These are phyloP conservation scores for Taxidea taxus DNA, from an alignment of 2,113 vertebrate species.

Conservation along the genomic window DNA sequence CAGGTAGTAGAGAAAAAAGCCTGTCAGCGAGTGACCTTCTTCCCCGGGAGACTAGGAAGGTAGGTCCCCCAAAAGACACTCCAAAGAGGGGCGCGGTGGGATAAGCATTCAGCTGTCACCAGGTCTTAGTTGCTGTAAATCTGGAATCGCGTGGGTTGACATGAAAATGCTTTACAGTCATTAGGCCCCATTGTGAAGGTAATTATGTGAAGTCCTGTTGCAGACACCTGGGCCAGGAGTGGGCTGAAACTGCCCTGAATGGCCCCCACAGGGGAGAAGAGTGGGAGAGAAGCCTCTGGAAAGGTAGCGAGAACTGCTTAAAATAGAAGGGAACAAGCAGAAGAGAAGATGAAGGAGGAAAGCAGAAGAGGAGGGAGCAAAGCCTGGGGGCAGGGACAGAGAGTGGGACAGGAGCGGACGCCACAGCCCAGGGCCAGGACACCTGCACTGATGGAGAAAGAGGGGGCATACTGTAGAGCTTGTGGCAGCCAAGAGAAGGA, in stretches of 20 bases:
- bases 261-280: background rate
- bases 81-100: background rate
- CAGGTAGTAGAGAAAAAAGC: background rate
- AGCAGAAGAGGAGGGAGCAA: background rate
- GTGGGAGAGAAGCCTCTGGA: conserved; percentile 8
- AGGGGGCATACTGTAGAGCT: background rate
- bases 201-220: conserved; percentile 25
- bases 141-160: background rate
- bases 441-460: background rate
- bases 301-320: background rate
- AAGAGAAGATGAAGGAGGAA: background rate
- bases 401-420: background rate
- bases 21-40: background rate
- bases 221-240: conserved; percentile 51
- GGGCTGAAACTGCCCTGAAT: conserved; percentile 23
- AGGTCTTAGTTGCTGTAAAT: background rate
- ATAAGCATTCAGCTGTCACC: background rate
- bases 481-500: background rate
- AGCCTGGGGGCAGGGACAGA: accelerated
- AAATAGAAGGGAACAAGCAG: conserved; percentile 12
- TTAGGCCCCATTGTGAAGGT: conserved; percentile 44
- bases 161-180: background rate
- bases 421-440: background rate
- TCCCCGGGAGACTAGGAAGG: background rate
- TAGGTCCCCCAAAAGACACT: background rate